Conservation (phyloP, 2,888 invertebrate genomes). For the Antheraea yamamai region DNA sequence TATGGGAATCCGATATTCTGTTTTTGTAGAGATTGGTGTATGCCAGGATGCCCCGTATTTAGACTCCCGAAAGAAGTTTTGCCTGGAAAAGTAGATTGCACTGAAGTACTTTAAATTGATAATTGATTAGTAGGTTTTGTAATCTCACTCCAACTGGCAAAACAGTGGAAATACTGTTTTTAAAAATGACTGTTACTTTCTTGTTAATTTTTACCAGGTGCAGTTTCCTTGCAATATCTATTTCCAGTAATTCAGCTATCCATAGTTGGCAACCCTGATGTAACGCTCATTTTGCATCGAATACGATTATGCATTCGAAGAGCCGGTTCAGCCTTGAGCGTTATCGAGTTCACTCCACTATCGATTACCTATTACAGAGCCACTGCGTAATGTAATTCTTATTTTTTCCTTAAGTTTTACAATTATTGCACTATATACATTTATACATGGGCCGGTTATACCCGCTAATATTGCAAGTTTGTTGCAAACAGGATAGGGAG, state of each 20-base stretch:
- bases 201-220: not conserved
- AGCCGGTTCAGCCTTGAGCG: not conserved
- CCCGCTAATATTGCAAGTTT: not conserved
- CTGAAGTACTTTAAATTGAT: too few species aligned
- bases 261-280: not conserved
- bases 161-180: too few species aligned
- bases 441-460: not conserved
- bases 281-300: not conserved
- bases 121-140: too few species aligned
- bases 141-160: too few species aligned
- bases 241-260: not conserved
- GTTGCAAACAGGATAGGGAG: not conserved
- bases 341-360: conserved; percentile 7
- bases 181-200: not conserved
- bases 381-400: not conserved
- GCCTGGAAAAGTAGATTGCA: too few species aligned
- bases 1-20: too few species aligned
- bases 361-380: not conserved
- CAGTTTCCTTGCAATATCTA: not conserved
- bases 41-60: too few species aligned
- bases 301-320: conserved; percentile 3
- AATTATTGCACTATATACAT: not conserved
- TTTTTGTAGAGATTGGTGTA: too few species aligned
- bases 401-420: not conserved
- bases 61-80: too few species aligned